Percentiles rank a stretch among this genome's conserved stretches.
Conservation (phyloP, 2,888 invertebrate species). For the Nomada fucata region DNA sequence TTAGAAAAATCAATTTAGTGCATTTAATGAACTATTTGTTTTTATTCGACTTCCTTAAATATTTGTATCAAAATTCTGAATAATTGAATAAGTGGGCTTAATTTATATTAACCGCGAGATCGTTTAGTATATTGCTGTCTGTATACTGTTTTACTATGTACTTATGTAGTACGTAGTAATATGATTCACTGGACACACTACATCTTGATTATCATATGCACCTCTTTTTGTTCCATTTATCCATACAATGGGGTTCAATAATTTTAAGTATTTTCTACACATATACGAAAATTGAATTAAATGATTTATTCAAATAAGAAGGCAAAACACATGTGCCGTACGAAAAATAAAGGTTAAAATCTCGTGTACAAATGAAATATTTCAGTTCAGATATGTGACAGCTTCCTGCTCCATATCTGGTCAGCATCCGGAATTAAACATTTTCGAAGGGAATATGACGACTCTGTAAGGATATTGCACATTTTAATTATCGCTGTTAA, state of each 20-base stretch:
- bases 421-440: conserved; percentile 47
- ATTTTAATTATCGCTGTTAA: conserved; percentile 14
- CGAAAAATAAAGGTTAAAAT: conserved; percentile 27
- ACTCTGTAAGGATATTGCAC: conserved; percentile 41
- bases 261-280: neutral
- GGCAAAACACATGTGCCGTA: neutral
- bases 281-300: conserved; percentile 6
- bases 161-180: neutral
- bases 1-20: too few relatives aligned
- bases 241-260: neutral
- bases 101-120: conserved; percentile 36
- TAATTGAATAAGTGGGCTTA: neutral
- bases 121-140: conserved; percentile 14
- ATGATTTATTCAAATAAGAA: conserved; percentile 10
- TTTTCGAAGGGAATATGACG: conserved; percentile 20
- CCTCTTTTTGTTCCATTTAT: conserved; percentile 20
- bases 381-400: conserved; percentile 19
- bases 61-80: neutral
- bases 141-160: neutral
- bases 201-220: conserved; percentile 2
- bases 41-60: neutral
- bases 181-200: conserved; percentile 23
- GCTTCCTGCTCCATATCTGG: conserved; percentile 42
- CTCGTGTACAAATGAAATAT: conserved; percentile 15
- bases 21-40: neutral